A percentile compares a stretch with the other conserved stretches of the same genome.
Evolutionary conservation across 2,888 invertebrate species (phyloP).

Genomic region (Drosophila buzzatii): DNA sequence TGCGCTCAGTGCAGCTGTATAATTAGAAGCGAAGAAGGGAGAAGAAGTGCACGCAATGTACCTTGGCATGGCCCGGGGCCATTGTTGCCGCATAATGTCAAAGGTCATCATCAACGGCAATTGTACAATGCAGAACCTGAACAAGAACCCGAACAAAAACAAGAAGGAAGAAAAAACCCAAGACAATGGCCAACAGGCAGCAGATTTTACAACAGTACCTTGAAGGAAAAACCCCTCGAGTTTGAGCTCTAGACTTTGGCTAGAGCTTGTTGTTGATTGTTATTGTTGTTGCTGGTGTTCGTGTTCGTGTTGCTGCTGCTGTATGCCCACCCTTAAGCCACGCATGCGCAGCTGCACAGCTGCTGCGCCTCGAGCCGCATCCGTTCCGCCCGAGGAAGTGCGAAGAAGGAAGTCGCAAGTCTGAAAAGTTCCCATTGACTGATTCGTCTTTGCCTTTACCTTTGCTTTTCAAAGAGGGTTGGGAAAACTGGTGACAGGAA

Average conservation of each 20-base stretch:
- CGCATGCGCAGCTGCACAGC: constrained; percentile 72
- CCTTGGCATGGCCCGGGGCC: constrained; percentile 41
- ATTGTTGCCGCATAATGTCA: constrained; percentile 71
- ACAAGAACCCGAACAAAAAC: constrained; percentile 21
- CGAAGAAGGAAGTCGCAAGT: constrained; percentile 49
- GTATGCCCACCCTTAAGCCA: constrained; percentile 64
- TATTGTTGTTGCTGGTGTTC: neutral
- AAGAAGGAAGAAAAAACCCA: constrained; percentile 25
- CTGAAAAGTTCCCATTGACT: constrained; percentile 60
- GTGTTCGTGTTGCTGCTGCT: constrained; percentile 6
- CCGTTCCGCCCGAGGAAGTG: constrained; percentile 65
- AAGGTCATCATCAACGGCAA: constrained; percentile 71
- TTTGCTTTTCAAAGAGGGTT: constrained; percentile 4
- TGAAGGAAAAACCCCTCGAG: constrained; percentile 47
- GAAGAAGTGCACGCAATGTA: constrained; percentile 37
- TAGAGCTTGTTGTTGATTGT: constrained; percentile 37
- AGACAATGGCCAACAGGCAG: constrained; percentile 59
- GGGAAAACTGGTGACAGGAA: constrained; percentile 36
- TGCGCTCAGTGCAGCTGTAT: constrained; percentile 65
- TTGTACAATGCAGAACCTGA: constrained; percentile 60
- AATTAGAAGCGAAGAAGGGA: constrained; percentile 33
- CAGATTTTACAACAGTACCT: constrained; percentile 42
- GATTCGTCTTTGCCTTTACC: constrained; percentile 23
- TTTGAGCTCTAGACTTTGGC: constrained; percentile 25
- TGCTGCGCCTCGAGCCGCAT: constrained; percentile 23